Evolutionary conservation across 1,140 invertebrate genomes (phyloP).

Genomic region (Ditylenchus dipsaci): DNA sequence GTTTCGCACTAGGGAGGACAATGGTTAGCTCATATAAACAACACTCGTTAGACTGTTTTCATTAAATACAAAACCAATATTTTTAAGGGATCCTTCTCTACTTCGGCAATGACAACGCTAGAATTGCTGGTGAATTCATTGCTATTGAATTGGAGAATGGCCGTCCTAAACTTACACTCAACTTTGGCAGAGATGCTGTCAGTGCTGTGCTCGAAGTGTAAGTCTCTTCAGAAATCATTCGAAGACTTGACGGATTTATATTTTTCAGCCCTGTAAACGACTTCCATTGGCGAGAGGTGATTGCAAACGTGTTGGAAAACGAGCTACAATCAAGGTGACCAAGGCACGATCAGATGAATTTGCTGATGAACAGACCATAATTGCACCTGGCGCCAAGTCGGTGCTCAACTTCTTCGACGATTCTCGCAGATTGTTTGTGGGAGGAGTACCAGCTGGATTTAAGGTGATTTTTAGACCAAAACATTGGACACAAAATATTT

Average conservation of each 20-base stretch:
- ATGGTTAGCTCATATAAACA: slow-evolving; percentile 25
- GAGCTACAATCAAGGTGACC: slow-evolving; percentile 68
- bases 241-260: too few relatives aligned
- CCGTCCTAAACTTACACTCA: slow-evolving; percentile 76
- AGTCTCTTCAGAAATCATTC: too few relatives aligned
- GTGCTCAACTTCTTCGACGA: slow-evolving; percentile 81
- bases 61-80: neutral
- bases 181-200: slow-evolving; percentile 78
- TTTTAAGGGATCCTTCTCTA: slow-evolving; percentile 42
- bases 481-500: too few relatives aligned
- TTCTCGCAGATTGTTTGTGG: slow-evolving; percentile 80
- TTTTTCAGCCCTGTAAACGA: slow-evolving; percentile 64
- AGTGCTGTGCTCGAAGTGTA: slow-evolving; percentile 67
- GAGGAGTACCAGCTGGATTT: slow-evolving; percentile 70
- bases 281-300: slow-evolving; percentile 78
- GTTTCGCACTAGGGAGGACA: slow-evolving; percentile 70
- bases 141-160: slow-evolving; percentile 82
- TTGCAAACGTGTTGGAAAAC: slow-evolving; percentile 76
- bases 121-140: slow-evolving; percentile 79
- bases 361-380: slow-evolving; percentile 30
- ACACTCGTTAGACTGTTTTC: neutral
- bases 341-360: slow-evolving; percentile 65
- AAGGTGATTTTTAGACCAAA: slow-evolving; percentile 58
- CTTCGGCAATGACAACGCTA: slow-evolving; percentile 64
- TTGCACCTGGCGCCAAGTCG: slow-evolving; percentile 68